A percentile compares a stretch with the other conserved stretches of the same genome.
phyloP scores from a whole-genome alignment of 2,113 vertebrate species.

The Prietella phreatophila region DNA sequence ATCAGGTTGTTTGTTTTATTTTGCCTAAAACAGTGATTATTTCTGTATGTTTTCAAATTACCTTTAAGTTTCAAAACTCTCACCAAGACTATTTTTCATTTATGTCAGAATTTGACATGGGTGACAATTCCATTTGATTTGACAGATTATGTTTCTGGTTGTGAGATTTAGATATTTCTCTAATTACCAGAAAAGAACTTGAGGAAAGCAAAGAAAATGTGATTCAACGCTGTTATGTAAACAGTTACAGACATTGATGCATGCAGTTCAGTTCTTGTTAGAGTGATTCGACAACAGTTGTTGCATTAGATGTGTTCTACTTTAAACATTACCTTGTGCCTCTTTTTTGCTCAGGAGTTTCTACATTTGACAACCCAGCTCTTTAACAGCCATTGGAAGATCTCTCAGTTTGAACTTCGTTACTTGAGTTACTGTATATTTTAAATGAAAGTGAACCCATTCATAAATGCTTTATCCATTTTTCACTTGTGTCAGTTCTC shows the following conservation, averaged over 20 bases:
- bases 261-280: background rate
- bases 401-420: background rate
- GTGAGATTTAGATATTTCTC: background rate
- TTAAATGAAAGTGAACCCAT: background rate
- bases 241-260: background rate
- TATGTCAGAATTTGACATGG: background rate
- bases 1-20: background rate
- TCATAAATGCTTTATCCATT: background rate
- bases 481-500: background rate
- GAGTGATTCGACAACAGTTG: constrained; percentile 1
- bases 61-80: background rate
- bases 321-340: constrained; percentile 39
- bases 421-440: background rate
- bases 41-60: background rate
- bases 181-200: background rate
- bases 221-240: background rate
- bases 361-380: background rate
- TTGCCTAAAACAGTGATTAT: background rate
- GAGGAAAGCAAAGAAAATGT: background rate
- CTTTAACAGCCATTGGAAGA: background rate
- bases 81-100: background rate
- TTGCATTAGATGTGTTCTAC: background rate
- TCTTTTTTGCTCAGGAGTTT: constrained; percentile 50
- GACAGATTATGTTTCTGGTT: background rate
- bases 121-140: background rate